A percentile compares a stretch with the other conserved stretches of the same genome.
Evolutionary conservation across 2,888 invertebrate species (phyloP).

Genomic region (Sminthurinus aureus): DNA sequence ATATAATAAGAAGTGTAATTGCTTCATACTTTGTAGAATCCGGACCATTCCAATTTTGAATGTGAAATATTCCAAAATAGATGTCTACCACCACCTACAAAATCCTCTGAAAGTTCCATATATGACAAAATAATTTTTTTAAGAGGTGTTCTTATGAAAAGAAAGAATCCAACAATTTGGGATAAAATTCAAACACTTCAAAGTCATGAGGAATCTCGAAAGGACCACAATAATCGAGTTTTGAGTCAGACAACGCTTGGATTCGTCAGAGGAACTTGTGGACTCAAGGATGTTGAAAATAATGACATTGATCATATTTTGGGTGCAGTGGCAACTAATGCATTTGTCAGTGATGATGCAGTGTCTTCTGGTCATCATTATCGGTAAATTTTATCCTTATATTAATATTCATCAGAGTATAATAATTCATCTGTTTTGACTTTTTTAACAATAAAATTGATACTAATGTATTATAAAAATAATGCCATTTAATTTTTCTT

Average conservation of each 20-base stretch:
- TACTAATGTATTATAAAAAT: background rate
- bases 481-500: background rate
- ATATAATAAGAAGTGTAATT: too few relatives aligned
- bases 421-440: background rate
- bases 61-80: constrained; percentile 33
- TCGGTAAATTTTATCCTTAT: constrained; percentile 20
- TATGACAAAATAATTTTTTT: constrained; percentile 45
- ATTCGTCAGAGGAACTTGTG: constrained; percentile 43
- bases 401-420: background rate
- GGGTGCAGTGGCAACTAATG: constrained; percentile 43
- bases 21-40: background rate
- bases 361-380: constrained; percentile 23
- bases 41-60: constrained; percentile 13
- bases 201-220: constrained; percentile 34
- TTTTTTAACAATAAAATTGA: background rate
- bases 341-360: constrained; percentile 45
- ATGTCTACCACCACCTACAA: constrained; percentile 12
- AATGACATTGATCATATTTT: constrained; percentile 42
- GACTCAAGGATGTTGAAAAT: constrained; percentile 29
- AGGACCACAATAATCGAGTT: constrained; percentile 9
- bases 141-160: constrained; percentile 30
- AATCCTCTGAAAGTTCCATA: background rate
- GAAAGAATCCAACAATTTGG: constrained; percentile 26
- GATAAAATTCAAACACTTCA: constrained; percentile 41
- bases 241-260: constrained; percentile 25